Evolutionary conservation across 2,888 invertebrate genomes (phyloP).

Genomic region (Hedya salicella): DNA sequence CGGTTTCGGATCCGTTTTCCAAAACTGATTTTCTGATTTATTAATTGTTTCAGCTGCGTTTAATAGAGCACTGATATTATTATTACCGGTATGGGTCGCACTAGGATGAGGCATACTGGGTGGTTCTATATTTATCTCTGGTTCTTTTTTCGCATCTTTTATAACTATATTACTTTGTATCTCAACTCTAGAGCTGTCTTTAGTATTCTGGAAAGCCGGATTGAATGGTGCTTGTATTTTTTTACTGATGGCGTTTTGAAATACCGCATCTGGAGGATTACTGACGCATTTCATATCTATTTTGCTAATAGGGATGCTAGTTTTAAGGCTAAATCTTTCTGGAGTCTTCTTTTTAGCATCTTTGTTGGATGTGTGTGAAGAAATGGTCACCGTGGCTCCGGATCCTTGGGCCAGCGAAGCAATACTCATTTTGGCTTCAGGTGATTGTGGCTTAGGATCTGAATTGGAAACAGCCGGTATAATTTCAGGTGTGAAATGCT

Average conservation of each 20-base stretch:
- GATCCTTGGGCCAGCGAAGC: constrained; percentile 69
- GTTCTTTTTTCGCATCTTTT: constrained; percentile 66
- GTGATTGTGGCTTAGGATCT: constrained; percentile 53
- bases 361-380: constrained; percentile 55
- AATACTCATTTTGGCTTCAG: constrained; percentile 69
- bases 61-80: constrained; percentile 66
- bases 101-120: constrained; percentile 9
- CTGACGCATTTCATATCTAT: constrained; percentile 78
- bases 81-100: constrained; percentile 50
- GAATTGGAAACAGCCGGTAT: constrained; percentile 56
- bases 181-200: constrained; percentile 65
- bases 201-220: constrained; percentile 56
- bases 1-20: constrained; percentile 61
- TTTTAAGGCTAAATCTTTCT: constrained; percentile 77
- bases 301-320: constrained; percentile 80
- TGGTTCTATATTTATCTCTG: constrained; percentile 52
- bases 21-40: constrained; percentile 66
- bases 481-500: constrained; percentile 71
- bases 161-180: constrained; percentile 78
- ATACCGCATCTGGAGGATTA: constrained; percentile 58
- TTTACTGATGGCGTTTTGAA: constrained; percentile 53
- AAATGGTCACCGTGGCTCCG: constrained; percentile 63
- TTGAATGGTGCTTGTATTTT: constrained; percentile 55
- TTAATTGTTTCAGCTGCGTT: constrained; percentile 73
- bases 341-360: constrained; percentile 68